Evolutionary conservation across 2,797 vertebrate species (phyloP).

Genomic region (Graptemys geographica): DNA sequence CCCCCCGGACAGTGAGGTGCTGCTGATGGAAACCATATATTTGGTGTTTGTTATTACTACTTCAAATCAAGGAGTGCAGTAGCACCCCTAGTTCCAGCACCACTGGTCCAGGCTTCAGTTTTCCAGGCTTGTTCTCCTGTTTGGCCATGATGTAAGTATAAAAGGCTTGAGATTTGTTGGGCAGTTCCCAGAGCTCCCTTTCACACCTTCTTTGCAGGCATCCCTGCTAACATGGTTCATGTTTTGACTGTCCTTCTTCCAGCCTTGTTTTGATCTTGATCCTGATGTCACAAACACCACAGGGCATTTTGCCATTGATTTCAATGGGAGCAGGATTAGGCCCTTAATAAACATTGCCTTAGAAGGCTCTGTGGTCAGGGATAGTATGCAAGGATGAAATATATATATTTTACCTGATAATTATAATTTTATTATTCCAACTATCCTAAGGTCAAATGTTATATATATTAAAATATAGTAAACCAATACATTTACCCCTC

Average conservation of each 20-base stretch:
- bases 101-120: background rate
- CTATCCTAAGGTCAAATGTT: background rate
- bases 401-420: background rate
- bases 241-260: background rate
- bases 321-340: background rate
- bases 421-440: background rate
- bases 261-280: background rate
- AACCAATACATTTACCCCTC: background rate
- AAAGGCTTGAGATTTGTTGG: background rate
- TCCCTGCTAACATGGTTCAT: background rate
- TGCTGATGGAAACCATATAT: no score
- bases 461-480: background rate
- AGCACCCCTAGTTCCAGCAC: no score
- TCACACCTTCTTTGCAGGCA: slow-evolving; percentile 34
- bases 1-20: no score
- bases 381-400: background rate
- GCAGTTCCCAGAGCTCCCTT: slow-evolving; percentile 25
- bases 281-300: background rate
- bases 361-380: background rate
- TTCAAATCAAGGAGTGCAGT: no score
- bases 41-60: no score
- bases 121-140: background rate
- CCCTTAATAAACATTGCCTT: background rate
- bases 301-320: background rate
- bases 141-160: background rate